These are phyloP conservation scores for Athene noctua DNA, from an alignment of 2,113 vertebrate species.

Conservation along the genomic window DNA sequence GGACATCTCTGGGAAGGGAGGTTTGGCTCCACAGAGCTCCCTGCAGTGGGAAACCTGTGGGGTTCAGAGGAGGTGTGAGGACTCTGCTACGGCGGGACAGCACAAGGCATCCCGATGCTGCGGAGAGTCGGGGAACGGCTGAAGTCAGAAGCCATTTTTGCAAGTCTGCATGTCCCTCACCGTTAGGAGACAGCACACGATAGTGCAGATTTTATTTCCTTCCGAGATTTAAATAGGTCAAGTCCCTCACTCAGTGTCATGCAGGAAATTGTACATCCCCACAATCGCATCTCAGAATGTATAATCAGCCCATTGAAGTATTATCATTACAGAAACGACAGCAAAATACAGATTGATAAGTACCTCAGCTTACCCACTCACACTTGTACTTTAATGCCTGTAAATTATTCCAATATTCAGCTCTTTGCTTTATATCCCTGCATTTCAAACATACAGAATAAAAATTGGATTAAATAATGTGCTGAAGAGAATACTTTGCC, in stretches of 20 bases:
- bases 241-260: not conserved
- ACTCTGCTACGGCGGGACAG: too few species aligned
- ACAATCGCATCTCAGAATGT: not conserved
- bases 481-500: not conserved
- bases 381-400: not conserved
- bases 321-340: not conserved
- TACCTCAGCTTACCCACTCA: not conserved
- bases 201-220: not conserved
- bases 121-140: fast-evolving
- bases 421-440: not conserved
- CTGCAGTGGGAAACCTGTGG: fast-evolving
- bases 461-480: not conserved
- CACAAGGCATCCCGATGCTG: not conserved
- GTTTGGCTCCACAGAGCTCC: not conserved
- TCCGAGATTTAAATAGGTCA: not conserved
- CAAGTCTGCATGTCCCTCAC: fast-evolving
- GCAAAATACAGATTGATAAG: not conserved
- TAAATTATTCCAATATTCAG: not conserved
- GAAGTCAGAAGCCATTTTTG: not conserved
- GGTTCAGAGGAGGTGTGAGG: fast-evolving
- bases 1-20: not conserved
- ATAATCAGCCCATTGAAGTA: not conserved
- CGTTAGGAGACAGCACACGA: not conserved
- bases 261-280: not conserved
- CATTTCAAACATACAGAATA: not conserved